Conservation (phyloP, 2,888 invertebrate genomes). For the Thumatha senex region DNA sequence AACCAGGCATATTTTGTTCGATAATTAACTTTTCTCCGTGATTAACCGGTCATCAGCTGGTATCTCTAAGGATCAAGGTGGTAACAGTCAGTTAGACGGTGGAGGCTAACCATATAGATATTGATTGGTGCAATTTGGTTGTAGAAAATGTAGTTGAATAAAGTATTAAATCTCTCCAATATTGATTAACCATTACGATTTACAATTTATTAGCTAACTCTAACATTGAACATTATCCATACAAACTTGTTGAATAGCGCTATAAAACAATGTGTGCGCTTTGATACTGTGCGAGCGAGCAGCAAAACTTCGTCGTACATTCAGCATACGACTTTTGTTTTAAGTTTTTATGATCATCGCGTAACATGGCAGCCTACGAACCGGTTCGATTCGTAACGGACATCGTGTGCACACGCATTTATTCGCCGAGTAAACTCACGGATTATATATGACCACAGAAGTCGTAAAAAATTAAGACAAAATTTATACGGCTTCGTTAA, state of each 20-base stretch:
- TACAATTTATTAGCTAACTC: no score
- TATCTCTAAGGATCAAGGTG: no score
- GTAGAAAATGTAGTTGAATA: no score
- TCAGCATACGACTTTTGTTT: conserved; percentile 6
- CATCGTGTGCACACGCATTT: conserved; percentile 29
- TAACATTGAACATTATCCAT: not conserved
- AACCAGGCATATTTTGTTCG: no score
- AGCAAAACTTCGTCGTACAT: not conserved
- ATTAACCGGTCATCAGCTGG: no score
- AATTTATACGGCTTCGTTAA: not conserved
- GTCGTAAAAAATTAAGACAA: conserved; percentile 4
- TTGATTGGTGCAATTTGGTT: no score
- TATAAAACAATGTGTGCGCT: conserved; percentile 10
- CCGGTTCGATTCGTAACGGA: conserved; percentile 52
- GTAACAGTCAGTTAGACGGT: no score
- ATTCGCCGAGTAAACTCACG: conserved; percentile 28
- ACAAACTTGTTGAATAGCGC: conserved; percentile 3
- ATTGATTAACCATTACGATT: no score
- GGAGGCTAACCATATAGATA: no score
- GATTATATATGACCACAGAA: conserved; percentile 31
- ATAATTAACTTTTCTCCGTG: no score
- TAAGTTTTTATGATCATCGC: conserved; percentile 8
- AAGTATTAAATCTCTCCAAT: no score
- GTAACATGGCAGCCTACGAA: conserved; percentile 34
- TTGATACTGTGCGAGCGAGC: not conserved